Conservation (phyloP, 2,797 vertebrate species). For the Buceros bicornis region DNA sequence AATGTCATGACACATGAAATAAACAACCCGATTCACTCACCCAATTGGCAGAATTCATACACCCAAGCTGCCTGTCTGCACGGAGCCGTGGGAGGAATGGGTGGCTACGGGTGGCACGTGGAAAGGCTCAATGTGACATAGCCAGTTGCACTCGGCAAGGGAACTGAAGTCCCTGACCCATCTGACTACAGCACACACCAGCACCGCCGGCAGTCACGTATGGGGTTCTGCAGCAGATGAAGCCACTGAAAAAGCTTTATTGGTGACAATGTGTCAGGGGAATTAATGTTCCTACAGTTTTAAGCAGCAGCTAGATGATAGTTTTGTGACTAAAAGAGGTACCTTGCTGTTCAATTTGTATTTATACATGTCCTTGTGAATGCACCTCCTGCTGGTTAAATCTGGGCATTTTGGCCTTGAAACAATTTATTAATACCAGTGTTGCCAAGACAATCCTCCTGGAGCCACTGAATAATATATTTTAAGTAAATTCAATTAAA, state of each 20-base stretch:
- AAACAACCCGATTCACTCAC: not conserved
- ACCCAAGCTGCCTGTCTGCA: too few species aligned
- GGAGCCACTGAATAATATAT: not conserved
- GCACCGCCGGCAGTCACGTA: accelerated
- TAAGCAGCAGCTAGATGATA: not conserved
- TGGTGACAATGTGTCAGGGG: not conserved
- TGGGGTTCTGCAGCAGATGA: not conserved
- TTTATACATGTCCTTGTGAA: not conserved
- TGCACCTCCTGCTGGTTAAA: not conserved
- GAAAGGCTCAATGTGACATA: not conserved
- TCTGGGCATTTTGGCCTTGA: not conserved
- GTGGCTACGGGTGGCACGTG: accelerated
- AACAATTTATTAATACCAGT: not conserved
- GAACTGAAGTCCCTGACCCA: not conserved
- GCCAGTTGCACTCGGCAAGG: not conserved
- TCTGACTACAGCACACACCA: accelerated
- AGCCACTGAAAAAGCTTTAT: not conserved
- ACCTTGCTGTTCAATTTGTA: not conserved
- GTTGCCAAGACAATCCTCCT: not conserved
- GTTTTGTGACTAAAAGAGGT: not conserved
- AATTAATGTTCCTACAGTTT: not conserved
- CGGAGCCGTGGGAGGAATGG: accelerated
- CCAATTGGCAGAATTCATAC: not conserved
- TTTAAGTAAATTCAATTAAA: not conserved
- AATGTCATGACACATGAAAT: not conserved